A percentile compares a stretch with the other conserved stretches of the same genome.
Evolutionary conservation across 2,113 vertebrate genomes (phyloP).

Genomic region (Hemibagrus wyckioides): DNA sequence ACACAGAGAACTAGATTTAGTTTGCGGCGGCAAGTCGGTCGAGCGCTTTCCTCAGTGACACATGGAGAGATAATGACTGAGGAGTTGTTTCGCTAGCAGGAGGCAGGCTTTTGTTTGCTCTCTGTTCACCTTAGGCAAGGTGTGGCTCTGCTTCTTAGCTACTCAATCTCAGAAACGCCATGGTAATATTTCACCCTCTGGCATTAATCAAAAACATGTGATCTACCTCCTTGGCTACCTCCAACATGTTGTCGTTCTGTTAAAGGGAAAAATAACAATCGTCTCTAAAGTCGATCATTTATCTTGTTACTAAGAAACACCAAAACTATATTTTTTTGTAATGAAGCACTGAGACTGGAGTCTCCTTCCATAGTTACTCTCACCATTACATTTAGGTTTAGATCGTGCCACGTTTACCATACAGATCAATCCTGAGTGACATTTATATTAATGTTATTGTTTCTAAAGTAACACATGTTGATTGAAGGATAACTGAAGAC

Average conservation of each 20-base stretch:
- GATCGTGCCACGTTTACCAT: not conserved
- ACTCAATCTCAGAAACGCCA: not conserved
- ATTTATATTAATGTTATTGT: no score
- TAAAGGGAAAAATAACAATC: not conserved
- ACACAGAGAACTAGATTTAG: not conserved
- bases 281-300: no score
- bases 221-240: no score
- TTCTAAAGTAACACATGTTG: no score
- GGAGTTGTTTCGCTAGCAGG: conserved; percentile 35
- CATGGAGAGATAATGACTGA: conserved; percentile 19
- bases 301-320: not conserved
- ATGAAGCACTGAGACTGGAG: not conserved
- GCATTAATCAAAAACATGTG: not conserved
- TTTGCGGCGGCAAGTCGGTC: not conserved
- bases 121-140: conserved; percentile 34
- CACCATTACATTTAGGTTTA: not conserved
- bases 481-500: no score
- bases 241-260: no score
- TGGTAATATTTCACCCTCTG: not conserved
- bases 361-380: not conserved
- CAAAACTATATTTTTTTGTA: not conserved
- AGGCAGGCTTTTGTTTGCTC: conserved; percentile 38
- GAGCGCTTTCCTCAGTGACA: not conserved
- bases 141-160: conserved; percentile 30
- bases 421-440: not conserved